Percentiles rank a stretch among this genome's conserved stretches.
Evolutionary conservation across 2,113 vertebrate species (phyloP).

Genomic region (Pholis gunnellus): DNA sequence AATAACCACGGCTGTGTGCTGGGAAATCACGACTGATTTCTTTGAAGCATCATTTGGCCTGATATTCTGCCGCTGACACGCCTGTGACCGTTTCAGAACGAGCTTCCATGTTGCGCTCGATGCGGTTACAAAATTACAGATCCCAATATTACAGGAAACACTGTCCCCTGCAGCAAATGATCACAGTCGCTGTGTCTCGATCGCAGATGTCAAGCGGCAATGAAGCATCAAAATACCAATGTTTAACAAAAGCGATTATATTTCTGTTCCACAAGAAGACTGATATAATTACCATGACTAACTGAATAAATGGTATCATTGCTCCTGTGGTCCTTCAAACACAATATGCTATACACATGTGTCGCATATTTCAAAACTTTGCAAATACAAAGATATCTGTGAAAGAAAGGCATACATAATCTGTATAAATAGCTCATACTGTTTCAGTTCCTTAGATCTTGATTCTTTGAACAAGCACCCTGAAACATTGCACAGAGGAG

Average conservation of each 20-base stretch:
- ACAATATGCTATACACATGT: neutral
- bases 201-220: conserved; percentile 47
- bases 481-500: neutral
- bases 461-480: neutral
- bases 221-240: conserved; percentile 44
- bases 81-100: conserved; percentile 56
- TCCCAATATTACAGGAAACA: conserved; percentile 34
- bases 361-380: neutral
- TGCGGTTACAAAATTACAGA: conserved; percentile 62
- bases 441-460: neutral
- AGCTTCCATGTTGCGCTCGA: conserved; percentile 57
- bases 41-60: conserved; percentile 68
- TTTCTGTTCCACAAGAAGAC: conserved; percentile 17
- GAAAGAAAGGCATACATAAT: neutral
- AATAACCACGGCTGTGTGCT: conserved; percentile 67
- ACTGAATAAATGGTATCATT: neutral
- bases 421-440: neutral
- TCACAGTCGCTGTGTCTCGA: conserved; percentile 37
- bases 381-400: neutral
- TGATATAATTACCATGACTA: neutral
- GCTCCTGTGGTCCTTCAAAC: neutral
- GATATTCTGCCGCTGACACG: conserved; percentile 52
- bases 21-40: conserved; percentile 62
- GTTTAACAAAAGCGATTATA: conserved; percentile 38
- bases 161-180: conserved; percentile 48